Conservation (phyloP, 1,140 invertebrate species). For the Ips nitidus region DNA sequence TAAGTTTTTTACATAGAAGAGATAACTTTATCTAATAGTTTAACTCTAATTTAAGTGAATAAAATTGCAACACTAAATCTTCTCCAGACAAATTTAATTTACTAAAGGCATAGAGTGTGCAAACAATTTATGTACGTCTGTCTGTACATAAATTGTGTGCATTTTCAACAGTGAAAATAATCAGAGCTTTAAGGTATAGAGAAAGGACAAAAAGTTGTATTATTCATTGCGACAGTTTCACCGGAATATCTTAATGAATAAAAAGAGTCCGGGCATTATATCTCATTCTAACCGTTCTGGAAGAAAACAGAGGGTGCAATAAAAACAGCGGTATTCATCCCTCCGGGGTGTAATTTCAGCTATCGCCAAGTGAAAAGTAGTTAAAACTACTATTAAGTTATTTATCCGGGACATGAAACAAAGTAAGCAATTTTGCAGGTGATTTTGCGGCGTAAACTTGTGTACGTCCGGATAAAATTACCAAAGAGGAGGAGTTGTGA, state of each 20-base stretch:
- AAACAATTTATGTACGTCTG: background rate
- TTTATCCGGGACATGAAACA: constrained; percentile 8
- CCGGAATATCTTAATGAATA: constrained; percentile 5
- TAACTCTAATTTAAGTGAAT: no score
- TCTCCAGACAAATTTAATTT: no score
- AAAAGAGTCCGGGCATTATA: background rate
- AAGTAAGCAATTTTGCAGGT: constrained; percentile 8
- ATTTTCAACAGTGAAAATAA: no score
- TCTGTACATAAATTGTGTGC: background rate
- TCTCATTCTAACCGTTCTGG: background rate
- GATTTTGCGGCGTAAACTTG: constrained; percentile 5
- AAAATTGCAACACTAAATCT: no score
- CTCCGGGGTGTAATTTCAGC: background rate
- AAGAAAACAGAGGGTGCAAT: background rate
- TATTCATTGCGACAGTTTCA: background rate
- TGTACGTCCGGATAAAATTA: background rate
- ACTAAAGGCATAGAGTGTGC: background rate
- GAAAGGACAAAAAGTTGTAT: background rate
- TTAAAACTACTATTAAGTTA: constrained; percentile 11
- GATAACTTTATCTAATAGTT: no score
- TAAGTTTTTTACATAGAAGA: no score
- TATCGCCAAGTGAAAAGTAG: constrained; percentile 8
- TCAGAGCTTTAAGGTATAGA: no score
- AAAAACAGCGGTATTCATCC: background rate
- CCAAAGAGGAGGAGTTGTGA: background rate